A percentile compares a stretch with the other conserved stretches of the same genome.
Conservation (phyloP, 2,797 vertebrate species). For the Lacerta agilis region DNA sequence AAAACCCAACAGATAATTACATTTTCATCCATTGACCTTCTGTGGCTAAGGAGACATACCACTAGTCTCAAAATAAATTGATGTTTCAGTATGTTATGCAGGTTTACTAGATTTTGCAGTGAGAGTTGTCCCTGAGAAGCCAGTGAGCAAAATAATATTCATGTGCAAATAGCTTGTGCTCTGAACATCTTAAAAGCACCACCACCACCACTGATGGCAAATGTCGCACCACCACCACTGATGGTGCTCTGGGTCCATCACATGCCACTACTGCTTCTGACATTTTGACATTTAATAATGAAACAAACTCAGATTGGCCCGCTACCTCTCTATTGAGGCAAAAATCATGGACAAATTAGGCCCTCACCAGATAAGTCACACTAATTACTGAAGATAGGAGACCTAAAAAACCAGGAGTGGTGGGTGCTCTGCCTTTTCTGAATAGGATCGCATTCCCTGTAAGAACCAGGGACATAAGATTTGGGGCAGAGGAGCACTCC, state of each 20-base stretch:
- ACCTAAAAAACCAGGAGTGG: neutral
- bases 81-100: neutral
- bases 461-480: neutral
- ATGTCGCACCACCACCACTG: too few species aligned
- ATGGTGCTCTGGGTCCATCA: too few species aligned
- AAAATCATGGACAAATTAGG: neutral
- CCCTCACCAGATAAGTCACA: neutral
- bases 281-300: neutral
- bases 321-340: neutral
- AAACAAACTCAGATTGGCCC: neutral
- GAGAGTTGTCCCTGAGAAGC: neutral
- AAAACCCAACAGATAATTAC: fast-evolving
- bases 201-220: too few species aligned
- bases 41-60: fast-evolving
- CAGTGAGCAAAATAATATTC: neutral
- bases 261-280: neutral
- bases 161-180: neutral
- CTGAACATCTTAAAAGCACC: neutral
- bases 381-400: neutral
- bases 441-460: neutral
- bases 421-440: neutral
- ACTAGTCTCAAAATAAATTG: neutral
- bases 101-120: neutral
- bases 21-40: neutral
- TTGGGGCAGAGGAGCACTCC: too few species aligned